Base-by-base conservation (phyloP, 2,797 vertebrate genomes). In the Tragopan temminckii region DNA sequence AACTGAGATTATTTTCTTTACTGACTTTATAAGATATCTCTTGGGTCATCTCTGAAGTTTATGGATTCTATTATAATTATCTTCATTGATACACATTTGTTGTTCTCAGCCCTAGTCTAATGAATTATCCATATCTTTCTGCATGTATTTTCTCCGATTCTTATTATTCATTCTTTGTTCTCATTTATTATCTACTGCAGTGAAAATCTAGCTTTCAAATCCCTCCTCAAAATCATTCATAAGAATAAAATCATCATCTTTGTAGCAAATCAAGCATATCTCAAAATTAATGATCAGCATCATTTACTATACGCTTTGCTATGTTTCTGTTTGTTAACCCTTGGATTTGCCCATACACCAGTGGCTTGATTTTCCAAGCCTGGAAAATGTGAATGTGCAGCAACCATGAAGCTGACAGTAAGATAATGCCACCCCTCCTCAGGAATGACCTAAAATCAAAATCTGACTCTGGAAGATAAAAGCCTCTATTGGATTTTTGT, bases 71-170 rank as follows among this genome's bases (percentile, higher is more conserved):
- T 80, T 92, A 63, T 42, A 80, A 80, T 67, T 69, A n/a, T 66
- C 62, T 85, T 75, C 36, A 87, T 5, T 31, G 12, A 80, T 80
- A 90, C 67, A 36, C 18, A 88, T 82, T 92, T 87, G 23, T 89
- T 89, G 87, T 80, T 87, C 81, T 89, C 52, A 89, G 62, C 50
- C 20, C 84, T 92, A 78, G 35, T 7, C 46, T 85, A 95, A 92
- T 93, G 89, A 95, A 95, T 94, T 93, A 90, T 90, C 86, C 64
- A 93, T 91, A 77, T 88, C 66, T 62, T 94, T 71, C 50, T 83
- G 42, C 90, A 92, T 63, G 8, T 89, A 43, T 94, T 95, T 92
- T 9, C 76, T 76, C 46, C 69, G 7, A 25, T 90, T 57, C 46
- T 89, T 90, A 89, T 83, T 90, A 95, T 80, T 95, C 88, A 89